Evolutionary conservation across 1,140 invertebrate genomes (phyloP), one percentile per base, ranked within the genome.

Genomic region (Nasonia longicornis): DNA sequence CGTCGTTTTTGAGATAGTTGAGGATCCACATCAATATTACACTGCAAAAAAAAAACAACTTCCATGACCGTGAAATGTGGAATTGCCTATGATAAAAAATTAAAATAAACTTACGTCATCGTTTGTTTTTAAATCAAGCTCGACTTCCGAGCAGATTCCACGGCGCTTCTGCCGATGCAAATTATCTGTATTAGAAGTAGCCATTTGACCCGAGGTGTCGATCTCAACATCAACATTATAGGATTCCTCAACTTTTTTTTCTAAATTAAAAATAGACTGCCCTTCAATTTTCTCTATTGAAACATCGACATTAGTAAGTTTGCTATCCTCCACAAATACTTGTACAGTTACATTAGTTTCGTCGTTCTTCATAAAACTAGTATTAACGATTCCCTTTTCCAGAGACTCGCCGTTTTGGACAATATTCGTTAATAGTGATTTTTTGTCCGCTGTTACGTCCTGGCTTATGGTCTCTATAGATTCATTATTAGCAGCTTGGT

Each of bases 121-220:
- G 14, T 72, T 29, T 76, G 79, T 14, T 85, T 83, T 67, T 22
- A 85, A 79, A 67, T 90, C 87, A 31, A 84, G 69, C 73, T 85
- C 85, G 74, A 91, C 87, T 6, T 91, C 91, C 6, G 92, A 91
- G 87, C 92, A 93, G 81, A 93, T 92, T 6, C 91, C 92, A 70
- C 92, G 86, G 3, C 92, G 90, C 85, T 93, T 93, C 84, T 92
- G 91, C 69, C 91, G 85, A 83, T 91, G 90, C 16, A 91, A 82
- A 38, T 84, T 77, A 63, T 86, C 82, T 83, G 11, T 87, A 87
- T 76, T 85, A 88, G 8, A 67, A 11, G 20, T 35, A 16, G 63
- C 71, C 4, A 70, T 63, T 42, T 75, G 52, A 45, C 66, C 52
- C 2, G 64, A 12, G 6, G 26, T 31, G 26, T 77, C 74, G 7